These are phyloP conservation scores for Hemiprocne comata DNA, from an alignment of 2,113 vertebrate genomes.

Conservation along the genomic window DNA sequence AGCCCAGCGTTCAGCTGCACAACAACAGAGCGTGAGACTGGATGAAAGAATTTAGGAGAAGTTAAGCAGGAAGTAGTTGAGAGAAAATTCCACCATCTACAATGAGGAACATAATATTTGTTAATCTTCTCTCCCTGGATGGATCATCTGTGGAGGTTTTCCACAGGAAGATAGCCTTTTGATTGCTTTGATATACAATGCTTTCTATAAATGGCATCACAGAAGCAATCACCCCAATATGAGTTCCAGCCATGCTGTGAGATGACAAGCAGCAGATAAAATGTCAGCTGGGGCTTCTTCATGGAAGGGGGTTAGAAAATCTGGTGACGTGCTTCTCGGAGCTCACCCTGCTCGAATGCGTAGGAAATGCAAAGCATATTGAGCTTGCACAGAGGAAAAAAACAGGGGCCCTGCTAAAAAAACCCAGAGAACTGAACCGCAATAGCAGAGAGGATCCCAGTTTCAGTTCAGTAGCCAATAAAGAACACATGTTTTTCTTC, in stretches of 20 bases:
- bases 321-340: background rate
- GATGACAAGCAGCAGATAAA: conserved; percentile 36
- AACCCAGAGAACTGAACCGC: background rate
- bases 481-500: background rate
- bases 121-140: background rate
- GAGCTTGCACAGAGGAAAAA: background rate
- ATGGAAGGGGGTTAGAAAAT: conserved; percentile 40
- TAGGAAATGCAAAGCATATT: background rate
- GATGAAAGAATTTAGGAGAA: background rate
- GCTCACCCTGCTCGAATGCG: background rate
- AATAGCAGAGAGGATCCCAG: background rate
- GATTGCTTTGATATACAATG: background rate
- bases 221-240: background rate
- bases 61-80: background rate
- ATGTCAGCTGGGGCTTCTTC: background rate
- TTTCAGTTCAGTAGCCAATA: background rate
- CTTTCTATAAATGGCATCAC: background rate
- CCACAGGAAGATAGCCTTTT: background rate
- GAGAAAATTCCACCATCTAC: conserved; percentile 1
- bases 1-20: background rate
- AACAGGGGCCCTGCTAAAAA: background rate
- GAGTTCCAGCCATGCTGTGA: background rate
- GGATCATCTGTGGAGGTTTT: background rate
- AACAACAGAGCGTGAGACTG: background rate
- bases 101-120: background rate